phyloP scores from a whole-genome alignment of 2,888 invertebrate species.

The Villa cingulata region DNA sequence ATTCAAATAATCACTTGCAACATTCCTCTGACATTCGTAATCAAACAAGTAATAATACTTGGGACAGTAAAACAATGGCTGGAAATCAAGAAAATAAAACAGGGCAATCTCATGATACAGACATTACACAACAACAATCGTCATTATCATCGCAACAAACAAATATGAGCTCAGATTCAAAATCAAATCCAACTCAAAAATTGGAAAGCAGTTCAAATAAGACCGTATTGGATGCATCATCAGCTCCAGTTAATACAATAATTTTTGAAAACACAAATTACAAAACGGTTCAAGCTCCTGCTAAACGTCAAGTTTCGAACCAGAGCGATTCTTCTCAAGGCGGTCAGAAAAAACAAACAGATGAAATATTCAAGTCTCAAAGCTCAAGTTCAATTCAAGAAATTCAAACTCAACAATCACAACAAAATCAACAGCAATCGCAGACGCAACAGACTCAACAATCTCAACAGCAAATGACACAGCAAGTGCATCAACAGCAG shows the following conservation, averaged over 20 bases:
- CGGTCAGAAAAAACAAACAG: constrained; percentile 11
- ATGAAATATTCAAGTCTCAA: constrained; percentile 14
- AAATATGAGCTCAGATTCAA: neutral
- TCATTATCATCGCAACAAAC: constrained; percentile 8
- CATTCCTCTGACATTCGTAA: neutral
- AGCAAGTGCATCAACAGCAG: constrained; percentile 28
- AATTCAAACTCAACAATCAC: constrained; percentile 32
- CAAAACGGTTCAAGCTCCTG: constrained; percentile 49
- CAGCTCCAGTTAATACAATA: constrained; percentile 72
- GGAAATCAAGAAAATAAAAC: neutral
- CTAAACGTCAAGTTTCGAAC: constrained; percentile 36
- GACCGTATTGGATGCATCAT: constrained; percentile 54
- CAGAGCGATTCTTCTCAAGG: constrained; percentile 14
- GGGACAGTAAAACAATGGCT: neutral
- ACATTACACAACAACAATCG: constrained; percentile 1
- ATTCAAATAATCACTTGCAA: neutral
- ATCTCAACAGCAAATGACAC: constrained; percentile 23
- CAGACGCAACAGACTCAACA: constrained; percentile 17
- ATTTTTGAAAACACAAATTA: constrained; percentile 88
- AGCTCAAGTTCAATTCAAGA: constrained; percentile 19
- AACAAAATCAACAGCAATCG: constrained; percentile 8
- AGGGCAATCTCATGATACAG: neutral
- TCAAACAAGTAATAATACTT: neutral
- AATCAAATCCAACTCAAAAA: constrained; percentile 1
- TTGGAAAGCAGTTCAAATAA: constrained; percentile 6